phyloP scores from a whole-genome alignment of 2,797 vertebrate species.

The Lepidocolaptes lacrymiger region DNA sequence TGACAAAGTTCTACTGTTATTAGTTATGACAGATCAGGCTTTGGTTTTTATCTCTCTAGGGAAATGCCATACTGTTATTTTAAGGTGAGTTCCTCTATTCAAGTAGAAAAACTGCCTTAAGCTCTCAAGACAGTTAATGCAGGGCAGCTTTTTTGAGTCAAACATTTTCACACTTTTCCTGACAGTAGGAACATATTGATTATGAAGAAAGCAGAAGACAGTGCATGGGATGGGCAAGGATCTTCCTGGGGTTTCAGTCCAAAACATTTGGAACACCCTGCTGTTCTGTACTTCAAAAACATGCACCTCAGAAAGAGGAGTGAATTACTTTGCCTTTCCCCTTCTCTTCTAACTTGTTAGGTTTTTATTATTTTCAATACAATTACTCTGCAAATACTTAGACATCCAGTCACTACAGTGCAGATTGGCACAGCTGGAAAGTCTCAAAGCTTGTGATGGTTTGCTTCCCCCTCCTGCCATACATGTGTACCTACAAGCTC shows the following conservation, averaged over 20 bases:
- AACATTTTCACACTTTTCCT: neutral
- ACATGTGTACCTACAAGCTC: neutral
- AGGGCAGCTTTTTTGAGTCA: neutral
- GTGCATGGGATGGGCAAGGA: neutral
- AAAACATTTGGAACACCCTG: neutral
- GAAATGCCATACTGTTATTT: constrained; percentile 47
- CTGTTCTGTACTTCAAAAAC: neutral
- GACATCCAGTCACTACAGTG: neutral
- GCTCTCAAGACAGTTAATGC: neutral
- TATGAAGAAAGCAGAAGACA: neutral
- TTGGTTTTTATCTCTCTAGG: constrained; percentile 47
- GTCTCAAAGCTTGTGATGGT: neutral
- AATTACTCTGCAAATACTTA: neutral
- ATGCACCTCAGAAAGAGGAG: neutral
- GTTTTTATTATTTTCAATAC: neutral
- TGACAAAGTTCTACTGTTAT: constrained; percentile 62
- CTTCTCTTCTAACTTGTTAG: neutral
- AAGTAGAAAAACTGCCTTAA: constrained; percentile 5
- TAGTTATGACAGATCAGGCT: constrained; percentile 56
- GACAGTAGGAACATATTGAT: neutral
- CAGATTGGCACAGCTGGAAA: neutral
- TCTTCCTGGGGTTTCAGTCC: neutral
- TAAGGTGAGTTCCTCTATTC: constrained; percentile 52
- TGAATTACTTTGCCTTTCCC: neutral
- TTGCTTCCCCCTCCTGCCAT: neutral